Evolutionary conservation across 2,888 invertebrate genomes (phyloP).

Genomic region (Diplazon laetatorius): DNA sequence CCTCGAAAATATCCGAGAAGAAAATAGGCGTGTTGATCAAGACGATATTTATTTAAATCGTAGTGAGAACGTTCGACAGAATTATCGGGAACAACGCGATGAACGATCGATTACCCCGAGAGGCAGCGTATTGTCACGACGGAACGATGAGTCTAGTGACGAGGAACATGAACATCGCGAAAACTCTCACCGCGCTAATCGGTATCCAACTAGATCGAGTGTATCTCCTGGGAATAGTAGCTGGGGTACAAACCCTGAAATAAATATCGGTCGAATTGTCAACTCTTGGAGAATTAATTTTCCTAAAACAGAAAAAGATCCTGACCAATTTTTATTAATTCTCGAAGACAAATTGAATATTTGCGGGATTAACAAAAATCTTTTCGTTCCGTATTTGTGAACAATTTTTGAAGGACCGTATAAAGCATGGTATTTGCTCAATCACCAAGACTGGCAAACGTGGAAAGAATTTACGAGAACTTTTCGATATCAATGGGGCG

Average conservation of each 20-base stretch:
- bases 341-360: constrained; percentile 37
- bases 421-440: constrained; percentile 48
- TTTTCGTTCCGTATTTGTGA: constrained; percentile 54
- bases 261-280: constrained; percentile 45
- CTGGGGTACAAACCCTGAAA: neutral
- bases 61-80: neutral
- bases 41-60: neutral
- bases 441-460: constrained; percentile 37
- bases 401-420: constrained; percentile 56
- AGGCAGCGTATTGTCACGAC: neutral
- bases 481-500: constrained; percentile 44
- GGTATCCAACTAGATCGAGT: neutral
- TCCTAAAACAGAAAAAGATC: constrained; percentile 58
- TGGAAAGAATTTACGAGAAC: constrained; percentile 53
- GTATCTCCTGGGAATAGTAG: too few relatives aligned
- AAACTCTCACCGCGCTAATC: neutral
- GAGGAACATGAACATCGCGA: neutral
- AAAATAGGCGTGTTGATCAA: neutral
- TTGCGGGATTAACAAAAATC: constrained; percentile 58
- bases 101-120: neutral
- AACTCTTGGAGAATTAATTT: constrained; percentile 51
- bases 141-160: neutral
- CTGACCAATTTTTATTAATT: constrained; percentile 51
- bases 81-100: neutral
- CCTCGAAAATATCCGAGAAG: neutral